Evolutionary conservation across 2,113 vertebrate genomes (phyloP), one percentile per base, ranked within the genome.

Genomic region (Percina caprodes): DNA sequence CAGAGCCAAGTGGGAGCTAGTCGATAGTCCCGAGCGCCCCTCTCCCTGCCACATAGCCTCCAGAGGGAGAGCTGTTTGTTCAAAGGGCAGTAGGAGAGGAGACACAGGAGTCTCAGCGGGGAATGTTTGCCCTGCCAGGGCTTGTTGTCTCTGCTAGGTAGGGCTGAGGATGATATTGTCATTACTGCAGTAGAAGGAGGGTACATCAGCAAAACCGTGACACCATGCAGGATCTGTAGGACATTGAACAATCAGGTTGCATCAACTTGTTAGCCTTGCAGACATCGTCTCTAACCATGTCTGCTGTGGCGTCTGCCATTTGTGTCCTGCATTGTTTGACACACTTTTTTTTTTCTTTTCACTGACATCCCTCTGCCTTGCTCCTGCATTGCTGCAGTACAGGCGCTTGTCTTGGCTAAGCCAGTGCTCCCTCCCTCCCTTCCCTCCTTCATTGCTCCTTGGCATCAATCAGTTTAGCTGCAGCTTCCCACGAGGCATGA

Each of bases 311-410:
- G 4, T 63, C 23, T 68, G 59, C 8, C 52, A 67, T 65, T 52
- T 74, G 63, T 70, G 66, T 42, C 51, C 71, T 66, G 42, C 69
- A n/a, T 67, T 83, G 46, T 80, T 85, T 76, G 52, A 75, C 70
- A 55, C 30, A 23, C 23, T 48, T 79, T 2, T 35, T 51, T 11
- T 30, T 51, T 39, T 55, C 48, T 54, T 68, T 52, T 66, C 58
- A 70, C 52, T 60, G 77, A 82, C 49, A 76, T 76, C 79, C 30
- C 39, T 62, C 72, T 85, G 58, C 42, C 46, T 72, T 19, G 2
- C 77, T 75, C 49, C 88, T 91, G 79, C 89, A 91, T 84, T 92
- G 86, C 88, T 90, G 90, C 91, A 91, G 88, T 79, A 88, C 63
- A 74, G 76, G 35, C 82, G 70, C 83, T 87, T 72, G 72, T 85